Conservation (phyloP, 2,797 vertebrate genomes). For the Tangara arthus region DNA sequence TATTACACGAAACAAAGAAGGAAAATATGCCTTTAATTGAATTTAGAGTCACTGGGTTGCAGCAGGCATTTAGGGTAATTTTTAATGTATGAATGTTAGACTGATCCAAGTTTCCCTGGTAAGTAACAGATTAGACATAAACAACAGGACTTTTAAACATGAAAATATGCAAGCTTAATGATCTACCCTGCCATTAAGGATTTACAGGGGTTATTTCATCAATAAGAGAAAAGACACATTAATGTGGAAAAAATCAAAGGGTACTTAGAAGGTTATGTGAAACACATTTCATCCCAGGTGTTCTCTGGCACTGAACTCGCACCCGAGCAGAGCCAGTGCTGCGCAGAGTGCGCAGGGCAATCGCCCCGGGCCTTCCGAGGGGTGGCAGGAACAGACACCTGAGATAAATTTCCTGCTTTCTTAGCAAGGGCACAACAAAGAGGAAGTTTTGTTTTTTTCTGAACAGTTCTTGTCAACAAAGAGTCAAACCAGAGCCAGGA, state of each 20-base stretch:
- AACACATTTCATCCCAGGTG: neutral
- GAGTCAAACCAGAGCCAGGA: neutral
- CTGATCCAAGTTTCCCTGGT: conserved; percentile 12
- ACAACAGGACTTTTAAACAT: neutral
- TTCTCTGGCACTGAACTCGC: neutral
- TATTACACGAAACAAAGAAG: conserved; percentile 16
- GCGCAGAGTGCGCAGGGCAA: rapidly evolving
- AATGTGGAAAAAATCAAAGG: conserved; percentile 32
- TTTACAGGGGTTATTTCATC: conserved; percentile 32
- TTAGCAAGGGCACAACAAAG: neutral
- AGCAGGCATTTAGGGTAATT: conserved; percentile 33
- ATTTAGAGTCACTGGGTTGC: conserved; percentile 6
- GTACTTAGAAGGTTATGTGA: neutral
- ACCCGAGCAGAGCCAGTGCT: neutral
- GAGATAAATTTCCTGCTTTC: neutral
- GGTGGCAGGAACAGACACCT: neutral
- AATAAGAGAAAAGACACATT: neutral
- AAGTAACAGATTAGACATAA: conserved; percentile 30
- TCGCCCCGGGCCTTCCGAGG: neutral
- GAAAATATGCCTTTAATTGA: conserved; percentile 40
- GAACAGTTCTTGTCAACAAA: neutral
- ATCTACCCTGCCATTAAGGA: conserved; percentile 15
- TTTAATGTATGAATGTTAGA: conserved; percentile 31
- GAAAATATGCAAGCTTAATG: conserved; percentile 31
- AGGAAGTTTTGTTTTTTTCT: neutral